A percentile compares a stretch with the other conserved stretches of the same genome.
These are phyloP conservation scores for Biston betularia DNA, from an alignment of 2,888 invertebrate species.

Conservation along the genomic window DNA sequence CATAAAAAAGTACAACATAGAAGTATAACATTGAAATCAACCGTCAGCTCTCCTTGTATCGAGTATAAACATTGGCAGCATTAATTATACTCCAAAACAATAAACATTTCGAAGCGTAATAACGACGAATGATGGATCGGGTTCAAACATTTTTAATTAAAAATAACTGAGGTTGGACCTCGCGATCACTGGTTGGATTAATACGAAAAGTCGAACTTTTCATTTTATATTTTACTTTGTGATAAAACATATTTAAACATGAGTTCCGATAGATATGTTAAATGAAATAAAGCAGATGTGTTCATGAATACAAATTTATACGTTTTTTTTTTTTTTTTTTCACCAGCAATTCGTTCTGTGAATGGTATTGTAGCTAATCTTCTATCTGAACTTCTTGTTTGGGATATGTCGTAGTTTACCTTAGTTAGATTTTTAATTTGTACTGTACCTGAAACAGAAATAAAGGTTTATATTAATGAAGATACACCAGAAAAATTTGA, in stretches of 20 bases:
- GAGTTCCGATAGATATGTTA: conserved; percentile 6
- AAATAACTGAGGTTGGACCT: conserved; percentile 50
- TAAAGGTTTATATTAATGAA: not conserved
- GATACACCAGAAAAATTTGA: no score
- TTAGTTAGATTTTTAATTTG: not conserved
- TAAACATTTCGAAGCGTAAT: conserved; percentile 47
- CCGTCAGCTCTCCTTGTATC: conserved; percentile 6
- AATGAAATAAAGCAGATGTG: not conserved
- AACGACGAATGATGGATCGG: conserved; percentile 53
- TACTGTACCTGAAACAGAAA: conserved; percentile 17
- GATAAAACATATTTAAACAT: conserved; percentile 21
- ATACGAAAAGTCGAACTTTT: conserved; percentile 34
- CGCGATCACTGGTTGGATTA: conserved; percentile 30
- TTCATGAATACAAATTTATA: not conserved
- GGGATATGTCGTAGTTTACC: not conserved
- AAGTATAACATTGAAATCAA: not conserved
- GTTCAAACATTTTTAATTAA: conserved; percentile 61
- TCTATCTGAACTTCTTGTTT: no score
- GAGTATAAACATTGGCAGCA: conserved; percentile 27
- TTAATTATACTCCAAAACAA: conserved; percentile 42
- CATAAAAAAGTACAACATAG: no score
- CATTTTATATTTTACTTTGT: conserved; percentile 21
- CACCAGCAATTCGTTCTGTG: not conserved
- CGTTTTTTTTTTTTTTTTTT: not conserved
- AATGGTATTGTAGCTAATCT: not conserved